Evolutionary conservation across 2,113 vertebrate species (phyloP).

Genomic region (Anolis sagrei): DNA sequence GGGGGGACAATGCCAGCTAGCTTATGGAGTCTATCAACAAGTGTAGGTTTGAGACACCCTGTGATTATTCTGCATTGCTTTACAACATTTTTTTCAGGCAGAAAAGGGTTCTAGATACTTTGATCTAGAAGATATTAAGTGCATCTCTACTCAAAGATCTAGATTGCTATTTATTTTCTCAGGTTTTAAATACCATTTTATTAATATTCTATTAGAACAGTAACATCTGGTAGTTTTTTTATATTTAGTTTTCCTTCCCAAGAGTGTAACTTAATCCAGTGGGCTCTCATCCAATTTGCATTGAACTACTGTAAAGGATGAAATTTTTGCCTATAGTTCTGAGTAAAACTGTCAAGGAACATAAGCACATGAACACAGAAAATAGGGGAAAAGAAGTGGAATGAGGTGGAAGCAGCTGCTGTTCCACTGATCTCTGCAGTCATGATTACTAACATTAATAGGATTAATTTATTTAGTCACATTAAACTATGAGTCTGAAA

Average conservation of each 20-base stretch:
- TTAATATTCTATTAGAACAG: background rate
- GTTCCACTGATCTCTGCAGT: background rate
- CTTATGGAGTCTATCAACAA: no score
- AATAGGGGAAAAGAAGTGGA: background rate
- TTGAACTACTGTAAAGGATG: background rate
- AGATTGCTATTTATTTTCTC: no score
- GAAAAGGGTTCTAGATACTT: no score
- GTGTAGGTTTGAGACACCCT: no score
- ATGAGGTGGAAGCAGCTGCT: background rate
- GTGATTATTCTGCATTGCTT: no score
- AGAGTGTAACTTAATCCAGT: background rate
- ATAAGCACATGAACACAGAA: background rate
- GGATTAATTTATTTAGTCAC: background rate
- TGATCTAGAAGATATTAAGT: no score
- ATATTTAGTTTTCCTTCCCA: background rate
- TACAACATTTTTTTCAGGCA: no score
- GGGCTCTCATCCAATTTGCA: background rate
- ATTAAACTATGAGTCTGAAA: background rate
- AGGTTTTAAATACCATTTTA: background rate
- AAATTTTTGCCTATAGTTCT: background rate
- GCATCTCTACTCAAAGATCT: no score
- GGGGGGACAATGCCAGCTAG: no score
- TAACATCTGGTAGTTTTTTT: background rate
- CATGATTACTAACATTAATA: background rate
- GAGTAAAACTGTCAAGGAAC: background rate